A percentile compares a stretch with the other conserved stretches of the same genome.
These are phyloP conservation scores for Apteryx owenii DNA, from an alignment of 2,113 vertebrate genomes.

Conservation along the genomic window DNA sequence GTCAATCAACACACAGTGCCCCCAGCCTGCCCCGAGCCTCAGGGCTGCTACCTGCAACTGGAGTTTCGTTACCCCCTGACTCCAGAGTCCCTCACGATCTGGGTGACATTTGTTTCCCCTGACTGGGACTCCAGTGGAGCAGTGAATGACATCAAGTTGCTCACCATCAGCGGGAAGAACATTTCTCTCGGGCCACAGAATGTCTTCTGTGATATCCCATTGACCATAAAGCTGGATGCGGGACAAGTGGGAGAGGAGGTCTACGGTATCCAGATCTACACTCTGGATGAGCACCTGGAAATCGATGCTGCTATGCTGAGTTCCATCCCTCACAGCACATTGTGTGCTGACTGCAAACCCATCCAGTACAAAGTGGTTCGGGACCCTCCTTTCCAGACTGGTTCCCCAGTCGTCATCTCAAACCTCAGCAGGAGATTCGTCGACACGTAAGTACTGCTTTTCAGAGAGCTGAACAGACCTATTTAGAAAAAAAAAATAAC, in stretches of 20 bases:
- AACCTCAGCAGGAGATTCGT: slow-evolving; percentile 86
- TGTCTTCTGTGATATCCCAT: slow-evolving; percentile 91
- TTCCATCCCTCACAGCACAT: slow-evolving; percentile 81
- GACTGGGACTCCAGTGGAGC: slow-evolving; percentile 90
- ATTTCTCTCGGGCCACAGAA: slow-evolving; percentile 92
- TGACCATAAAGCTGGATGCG: slow-evolving; percentile 88
- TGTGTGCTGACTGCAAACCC: slow-evolving; percentile 85
- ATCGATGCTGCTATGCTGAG: slow-evolving; percentile 94
- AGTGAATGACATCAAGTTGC: slow-evolving; percentile 91
- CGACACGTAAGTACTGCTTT: slow-evolving; percentile 87
- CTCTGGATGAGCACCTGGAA: slow-evolving; percentile 94
- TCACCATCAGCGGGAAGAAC: slow-evolving; percentile 88
- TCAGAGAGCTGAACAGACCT: background rate
- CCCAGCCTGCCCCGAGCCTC: slow-evolving; percentile 85
- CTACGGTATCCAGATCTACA: slow-evolving; percentile 93
- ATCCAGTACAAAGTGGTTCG: slow-evolving; percentile 89
- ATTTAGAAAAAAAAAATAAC: background rate
- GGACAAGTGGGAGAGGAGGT: slow-evolving; percentile 84
- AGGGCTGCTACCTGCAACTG: slow-evolving; percentile 96
- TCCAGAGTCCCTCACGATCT: slow-evolving; percentile 91
- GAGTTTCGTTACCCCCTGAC: slow-evolving; percentile 88
- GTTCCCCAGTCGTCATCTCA: slow-evolving; percentile 77
- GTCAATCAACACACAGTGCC: slow-evolving; percentile 85
- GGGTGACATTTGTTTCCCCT: slow-evolving; percentile 93
- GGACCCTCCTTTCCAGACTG: slow-evolving; percentile 84